phyloP scores from a whole-genome alignment of 2,113 vertebrate species.

The Hoplias malabaricus region DNA sequence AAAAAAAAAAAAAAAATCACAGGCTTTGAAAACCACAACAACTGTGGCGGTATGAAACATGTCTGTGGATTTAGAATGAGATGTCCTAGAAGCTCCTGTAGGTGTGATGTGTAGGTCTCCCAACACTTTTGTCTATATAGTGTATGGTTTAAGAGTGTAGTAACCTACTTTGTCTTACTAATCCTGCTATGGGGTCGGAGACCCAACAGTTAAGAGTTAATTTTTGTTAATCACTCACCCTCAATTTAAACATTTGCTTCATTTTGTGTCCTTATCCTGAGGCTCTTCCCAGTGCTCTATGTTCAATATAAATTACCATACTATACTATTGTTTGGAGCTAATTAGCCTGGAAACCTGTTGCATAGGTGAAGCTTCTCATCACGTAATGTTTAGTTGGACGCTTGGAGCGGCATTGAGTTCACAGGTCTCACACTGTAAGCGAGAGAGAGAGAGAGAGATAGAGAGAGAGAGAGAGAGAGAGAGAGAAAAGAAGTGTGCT shows the following conservation, averaged over 20 bases:
- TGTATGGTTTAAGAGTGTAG: too few species aligned
- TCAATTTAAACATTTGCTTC: not conserved
- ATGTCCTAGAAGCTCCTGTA: too few species aligned
- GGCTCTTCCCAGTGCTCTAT: not conserved
- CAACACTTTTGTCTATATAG: too few species aligned
- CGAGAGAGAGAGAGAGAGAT: not conserved
- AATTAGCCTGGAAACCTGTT: conserved; percentile 23
- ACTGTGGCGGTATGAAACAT: too few species aligned
- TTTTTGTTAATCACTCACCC: not conserved
- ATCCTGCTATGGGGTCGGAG: too few species aligned
- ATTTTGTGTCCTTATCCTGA: not conserved
- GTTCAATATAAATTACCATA: not conserved
- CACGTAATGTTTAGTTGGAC: not conserved
- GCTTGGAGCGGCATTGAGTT: not conserved
- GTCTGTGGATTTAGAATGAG: too few species aligned
- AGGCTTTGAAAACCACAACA: too few species aligned
- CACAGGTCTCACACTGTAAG: not conserved
- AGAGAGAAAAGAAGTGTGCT: not conserved
- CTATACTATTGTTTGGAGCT: not conserved
- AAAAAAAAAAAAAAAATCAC: too few species aligned
- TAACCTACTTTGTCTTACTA: too few species aligned
- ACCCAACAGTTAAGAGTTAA: too few species aligned
- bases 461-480: not conserved
- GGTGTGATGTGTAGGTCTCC: too few species aligned
- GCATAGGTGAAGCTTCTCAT: not conserved